Conservation (phyloP, 2,113 vertebrate genomes). For the Rhagologus leucostigma region DNA sequence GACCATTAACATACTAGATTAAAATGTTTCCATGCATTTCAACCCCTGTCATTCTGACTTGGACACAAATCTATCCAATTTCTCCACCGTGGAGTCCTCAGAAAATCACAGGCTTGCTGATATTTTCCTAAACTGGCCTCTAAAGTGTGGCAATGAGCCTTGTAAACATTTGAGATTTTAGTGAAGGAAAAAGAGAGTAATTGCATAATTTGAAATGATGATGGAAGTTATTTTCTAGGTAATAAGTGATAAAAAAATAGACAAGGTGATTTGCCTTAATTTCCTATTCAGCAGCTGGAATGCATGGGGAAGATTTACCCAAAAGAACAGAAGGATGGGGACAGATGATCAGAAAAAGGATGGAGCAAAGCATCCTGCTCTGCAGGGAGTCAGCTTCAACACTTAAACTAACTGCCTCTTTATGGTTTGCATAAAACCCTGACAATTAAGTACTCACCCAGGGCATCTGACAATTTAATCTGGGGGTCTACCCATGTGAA, state of each 20-base stretch:
- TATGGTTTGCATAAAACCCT: background rate
- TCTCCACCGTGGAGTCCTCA: background rate
- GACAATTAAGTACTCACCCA: background rate
- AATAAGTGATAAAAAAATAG: background rate
- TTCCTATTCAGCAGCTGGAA: background rate
- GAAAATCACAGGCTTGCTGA: background rate
- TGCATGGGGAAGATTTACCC: background rate
- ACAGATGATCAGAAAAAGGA: background rate
- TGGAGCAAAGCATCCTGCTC: background rate
- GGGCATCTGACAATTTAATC: background rate
- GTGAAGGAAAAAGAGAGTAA: background rate
- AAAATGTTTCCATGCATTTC: constrained; percentile 29
- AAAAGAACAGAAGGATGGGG: background rate
- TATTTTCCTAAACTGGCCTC: background rate
- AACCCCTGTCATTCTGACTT: background rate
- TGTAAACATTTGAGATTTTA: background rate
- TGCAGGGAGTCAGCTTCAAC: background rate
- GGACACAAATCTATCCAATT: background rate
- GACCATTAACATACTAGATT: background rate
- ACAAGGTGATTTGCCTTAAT: background rate
- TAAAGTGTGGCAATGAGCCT: background rate
- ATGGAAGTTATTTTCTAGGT: background rate
- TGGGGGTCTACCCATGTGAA: background rate
- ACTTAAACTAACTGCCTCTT: background rate
- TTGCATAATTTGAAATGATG: background rate